A percentile compares a stretch with the other conserved stretches of the same genome.
Conservation (phyloP, 2,113 vertebrate genomes). For the Heteronetta atricapilla region DNA sequence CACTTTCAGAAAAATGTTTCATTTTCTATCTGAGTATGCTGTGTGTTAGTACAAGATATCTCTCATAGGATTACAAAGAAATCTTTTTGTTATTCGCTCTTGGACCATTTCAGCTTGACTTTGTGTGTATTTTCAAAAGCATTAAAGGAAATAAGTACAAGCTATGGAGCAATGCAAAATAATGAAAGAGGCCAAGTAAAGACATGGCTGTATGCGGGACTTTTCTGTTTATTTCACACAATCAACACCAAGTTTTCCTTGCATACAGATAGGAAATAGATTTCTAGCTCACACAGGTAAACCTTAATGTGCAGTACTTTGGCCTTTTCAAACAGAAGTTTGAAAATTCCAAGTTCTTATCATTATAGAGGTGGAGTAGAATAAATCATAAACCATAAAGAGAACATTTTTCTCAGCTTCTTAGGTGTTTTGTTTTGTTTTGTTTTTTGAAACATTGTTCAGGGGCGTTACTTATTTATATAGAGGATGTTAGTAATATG, state of each 20-base stretch:
- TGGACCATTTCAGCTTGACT: not conserved
- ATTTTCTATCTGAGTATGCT: not conserved
- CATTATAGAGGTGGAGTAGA: not conserved
- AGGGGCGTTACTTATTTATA: not conserved
- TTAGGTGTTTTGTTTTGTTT: not conserved
- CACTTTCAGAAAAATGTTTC: not conserved
- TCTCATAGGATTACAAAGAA: not conserved
- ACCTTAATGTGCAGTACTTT: not conserved
- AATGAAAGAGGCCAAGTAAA: not conserved
- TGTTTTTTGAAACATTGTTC: not conserved
- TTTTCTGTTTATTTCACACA: not conserved
- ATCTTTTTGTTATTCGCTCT: not conserved
- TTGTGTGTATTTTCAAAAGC: not conserved
- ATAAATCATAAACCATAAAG: not conserved
- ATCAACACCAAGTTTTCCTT: not conserved
- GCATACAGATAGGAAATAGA: not conserved
- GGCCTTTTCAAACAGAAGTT: not conserved
- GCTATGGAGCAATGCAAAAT: not conserved
- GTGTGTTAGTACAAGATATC: not conserved
- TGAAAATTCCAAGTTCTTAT: not conserved
- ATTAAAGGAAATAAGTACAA: not conserved
- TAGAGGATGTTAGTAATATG: not conserved
- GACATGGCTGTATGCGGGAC: not conserved
- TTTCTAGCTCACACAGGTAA: not conserved
- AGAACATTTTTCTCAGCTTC: not conserved